Conservation (phyloP, 2,888 invertebrate species). For the Perizoma flavofasciatum region DNA sequence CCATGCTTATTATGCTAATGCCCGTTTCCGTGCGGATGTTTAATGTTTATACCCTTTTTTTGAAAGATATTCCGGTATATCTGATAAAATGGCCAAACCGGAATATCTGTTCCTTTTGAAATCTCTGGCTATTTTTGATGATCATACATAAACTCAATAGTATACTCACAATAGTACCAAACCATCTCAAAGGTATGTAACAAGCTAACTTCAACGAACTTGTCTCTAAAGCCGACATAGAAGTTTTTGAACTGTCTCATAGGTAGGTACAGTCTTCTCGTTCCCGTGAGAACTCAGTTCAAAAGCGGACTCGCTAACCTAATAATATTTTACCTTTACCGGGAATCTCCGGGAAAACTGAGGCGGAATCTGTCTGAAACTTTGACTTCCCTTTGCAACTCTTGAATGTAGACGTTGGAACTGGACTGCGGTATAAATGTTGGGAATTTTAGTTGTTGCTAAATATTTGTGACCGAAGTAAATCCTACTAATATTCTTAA, state of each 20-base stretch:
- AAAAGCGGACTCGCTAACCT: constrained; percentile 13
- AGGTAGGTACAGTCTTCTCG: not conserved
- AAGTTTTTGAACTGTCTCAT: constrained; percentile 2
- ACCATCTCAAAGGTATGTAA: not conserved
- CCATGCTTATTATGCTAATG: too few species aligned
- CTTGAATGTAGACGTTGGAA: constrained; percentile 18
- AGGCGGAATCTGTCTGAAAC: constrained; percentile 21
- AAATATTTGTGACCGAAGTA: too few species aligned
- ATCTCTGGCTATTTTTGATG: too few species aligned
- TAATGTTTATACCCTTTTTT: too few species aligned
- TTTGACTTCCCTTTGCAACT: constrained; percentile 22
- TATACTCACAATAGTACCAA: not conserved
- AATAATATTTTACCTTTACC: constrained; percentile 31
- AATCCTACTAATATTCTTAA: too few species aligned
- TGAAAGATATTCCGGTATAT: too few species aligned
- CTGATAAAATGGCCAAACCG: too few species aligned
- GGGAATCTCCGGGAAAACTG: constrained; percentile 12
- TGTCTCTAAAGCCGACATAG: constrained; percentile 1
- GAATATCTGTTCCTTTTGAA: too few species aligned
- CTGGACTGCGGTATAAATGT: constrained; percentile 6
- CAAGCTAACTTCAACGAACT: constrained; percentile 12
- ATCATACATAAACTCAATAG: too few species aligned
- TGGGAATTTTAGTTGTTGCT: not conserved
- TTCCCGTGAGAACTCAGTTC: constrained; percentile 10
- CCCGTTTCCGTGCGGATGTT: too few species aligned